Percentiles rank a stretch among this genome's conserved stretches.
Conservation (phyloP, 1,140 invertebrate species). For the Amphibalanus amphitrite region DNA sequence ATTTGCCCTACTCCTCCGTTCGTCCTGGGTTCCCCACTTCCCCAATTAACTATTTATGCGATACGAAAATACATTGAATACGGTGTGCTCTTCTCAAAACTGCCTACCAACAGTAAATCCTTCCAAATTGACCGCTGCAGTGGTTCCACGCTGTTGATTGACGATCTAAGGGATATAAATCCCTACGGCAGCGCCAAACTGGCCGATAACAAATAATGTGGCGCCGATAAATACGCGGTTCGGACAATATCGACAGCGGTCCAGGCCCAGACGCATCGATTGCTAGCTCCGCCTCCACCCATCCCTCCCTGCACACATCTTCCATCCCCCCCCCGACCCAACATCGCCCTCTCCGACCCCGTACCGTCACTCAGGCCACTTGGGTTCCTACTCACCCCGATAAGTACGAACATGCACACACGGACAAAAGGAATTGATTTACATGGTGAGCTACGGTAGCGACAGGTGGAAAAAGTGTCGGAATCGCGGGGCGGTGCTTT, state of each 20-base stretch:
- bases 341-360: too few relatives aligned
- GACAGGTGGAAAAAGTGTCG: too few relatives aligned
- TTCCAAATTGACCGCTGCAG: not conserved
- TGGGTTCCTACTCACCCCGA: too few relatives aligned
- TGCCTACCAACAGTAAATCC: too few relatives aligned
- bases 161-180: not conserved
- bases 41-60: not conserved
- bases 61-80: not conserved
- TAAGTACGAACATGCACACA: conserved; percentile 2
- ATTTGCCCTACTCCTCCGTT: not conserved
- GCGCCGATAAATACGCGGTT: not conserved
- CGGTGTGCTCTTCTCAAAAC: too few relatives aligned
- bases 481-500: too few relatives aligned
- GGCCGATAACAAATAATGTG: not conserved
- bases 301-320: too few relatives aligned
- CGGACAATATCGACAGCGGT: too few relatives aligned
- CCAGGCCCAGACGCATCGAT: too few relatives aligned
- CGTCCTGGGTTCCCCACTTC: not conserved
- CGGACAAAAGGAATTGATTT: not conserved
- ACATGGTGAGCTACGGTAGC: not conserved
- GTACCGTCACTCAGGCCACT: too few relatives aligned
- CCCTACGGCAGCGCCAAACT: not conserved
- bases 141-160: not conserved
- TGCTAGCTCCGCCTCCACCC: too few relatives aligned
- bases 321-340: too few relatives aligned